phyloP scores from a whole-genome alignment of 2,888 invertebrate genomes.

The Malacosoma neustria region DNA sequence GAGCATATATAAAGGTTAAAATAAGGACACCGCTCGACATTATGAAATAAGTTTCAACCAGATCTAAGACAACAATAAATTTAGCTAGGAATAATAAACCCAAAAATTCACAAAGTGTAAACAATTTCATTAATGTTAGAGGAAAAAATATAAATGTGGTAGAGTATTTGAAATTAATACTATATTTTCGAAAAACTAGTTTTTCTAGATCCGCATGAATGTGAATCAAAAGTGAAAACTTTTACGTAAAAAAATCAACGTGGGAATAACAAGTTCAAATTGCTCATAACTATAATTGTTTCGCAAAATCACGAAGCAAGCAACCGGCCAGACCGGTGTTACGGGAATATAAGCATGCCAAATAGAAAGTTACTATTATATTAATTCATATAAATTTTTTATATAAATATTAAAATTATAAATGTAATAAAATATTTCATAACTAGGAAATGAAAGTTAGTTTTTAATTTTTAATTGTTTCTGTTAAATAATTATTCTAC shows the following conservation, averaged over 20 bases:
- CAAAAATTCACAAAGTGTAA: too few species aligned
- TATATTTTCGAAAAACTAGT: not conserved
- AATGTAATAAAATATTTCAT: not conserved
- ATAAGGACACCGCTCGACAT: too few species aligned
- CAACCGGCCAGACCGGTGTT: constrained; percentile 29
- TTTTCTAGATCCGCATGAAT: not conserved
- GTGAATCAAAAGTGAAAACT: constrained; percentile 31
- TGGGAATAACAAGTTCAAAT: constrained; percentile 22
- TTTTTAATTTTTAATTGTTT: not conserved
- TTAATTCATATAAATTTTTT: not conserved
- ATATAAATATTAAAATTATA: not conserved
- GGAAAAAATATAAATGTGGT: too few species aligned
- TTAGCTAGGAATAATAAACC: too few species aligned
- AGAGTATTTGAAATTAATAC: not conserved
- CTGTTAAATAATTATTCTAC: not conserved
- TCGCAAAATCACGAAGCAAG: constrained; percentile 44
- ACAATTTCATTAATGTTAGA: too few species aligned
- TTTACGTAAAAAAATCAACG: constrained; percentile 35
- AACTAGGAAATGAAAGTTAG: not conserved
- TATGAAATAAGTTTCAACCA: too few species aligned
- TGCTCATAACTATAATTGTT: constrained; percentile 34
- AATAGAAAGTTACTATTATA: constrained; percentile 44
- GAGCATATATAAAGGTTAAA: too few species aligned
- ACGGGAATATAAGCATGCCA: constrained; percentile 39
- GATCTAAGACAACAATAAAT: too few species aligned